A percentile compares a stretch with the other conserved stretches of the same genome.
Conservation (phyloP, 2,888 invertebrate genomes). For the Campoplex capitator region DNA sequence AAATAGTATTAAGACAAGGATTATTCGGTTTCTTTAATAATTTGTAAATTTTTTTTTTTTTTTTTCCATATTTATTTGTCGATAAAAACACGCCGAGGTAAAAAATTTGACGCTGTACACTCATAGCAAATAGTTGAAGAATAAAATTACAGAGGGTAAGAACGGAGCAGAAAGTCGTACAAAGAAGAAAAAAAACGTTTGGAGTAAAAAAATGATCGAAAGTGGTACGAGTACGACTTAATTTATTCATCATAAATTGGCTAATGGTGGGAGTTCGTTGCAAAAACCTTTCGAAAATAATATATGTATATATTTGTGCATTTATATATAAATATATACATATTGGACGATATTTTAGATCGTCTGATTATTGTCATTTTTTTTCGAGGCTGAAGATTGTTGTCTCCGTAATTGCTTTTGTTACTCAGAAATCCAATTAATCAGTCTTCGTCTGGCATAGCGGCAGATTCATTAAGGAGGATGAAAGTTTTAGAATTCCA, state of each 20-base stretch:
- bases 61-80: neutral
- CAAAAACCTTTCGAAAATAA: conserved; percentile 59
- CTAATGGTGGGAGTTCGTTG: conserved; percentile 66
- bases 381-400: conserved; percentile 64
- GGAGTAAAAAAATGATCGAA: conserved; percentile 34
- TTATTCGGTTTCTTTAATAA: neutral
- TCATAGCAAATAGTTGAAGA: conserved; percentile 40
- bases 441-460: conserved; percentile 53
- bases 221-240: conserved; percentile 45
- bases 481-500: conserved; percentile 14
- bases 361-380: conserved; percentile 33
- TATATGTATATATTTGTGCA: neutral
- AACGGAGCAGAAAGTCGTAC: neutral
- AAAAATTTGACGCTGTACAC: conserved; percentile 52
- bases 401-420: conserved; percentile 43
- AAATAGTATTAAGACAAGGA: conserved; percentile 57
- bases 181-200: neutral
- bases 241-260: conserved; percentile 56
- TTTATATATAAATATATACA: conserved; percentile 22
- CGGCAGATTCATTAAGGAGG: conserved; percentile 31
- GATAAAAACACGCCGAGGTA: conserved; percentile 46
- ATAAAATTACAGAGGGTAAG: neutral
- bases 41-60: conserved; percentile 7
- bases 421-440: conserved; percentile 28
- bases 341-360: conserved; percentile 44